These are phyloP conservation scores for Ectobius pallidus DNA, from an alignment of 2,888 invertebrate species.

Conservation along the genomic window DNA sequence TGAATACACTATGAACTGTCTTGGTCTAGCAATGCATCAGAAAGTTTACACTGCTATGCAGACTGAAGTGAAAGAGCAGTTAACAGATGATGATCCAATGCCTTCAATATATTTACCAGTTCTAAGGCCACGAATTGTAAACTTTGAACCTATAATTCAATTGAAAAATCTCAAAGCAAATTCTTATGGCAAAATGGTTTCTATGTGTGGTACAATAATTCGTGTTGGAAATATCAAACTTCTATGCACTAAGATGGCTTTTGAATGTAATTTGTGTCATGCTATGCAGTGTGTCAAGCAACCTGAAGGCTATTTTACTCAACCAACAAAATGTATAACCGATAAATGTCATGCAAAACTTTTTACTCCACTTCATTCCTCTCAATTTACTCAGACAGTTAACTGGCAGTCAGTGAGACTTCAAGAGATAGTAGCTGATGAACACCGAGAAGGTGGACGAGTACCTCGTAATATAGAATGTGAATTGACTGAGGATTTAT, in stretches of 20 bases:
- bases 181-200: conserved; percentile 78
- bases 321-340: conserved; percentile 64
- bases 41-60: conserved; percentile 48
- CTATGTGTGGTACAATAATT: conserved; percentile 84
- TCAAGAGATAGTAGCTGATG: conserved; percentile 76
- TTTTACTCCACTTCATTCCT: conserved; percentile 69
- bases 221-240: conserved; percentile 77
- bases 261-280: conserved; percentile 73
- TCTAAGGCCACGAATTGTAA: conserved; percentile 64
- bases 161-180: conserved; percentile 73
- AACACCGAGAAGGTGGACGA: conserved; percentile 70
- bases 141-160: conserved; percentile 70
- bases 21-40: conserved; percentile 83
- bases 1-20: conserved; percentile 67
- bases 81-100: conserved; percentile 50
- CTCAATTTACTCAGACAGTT: conserved; percentile 73
- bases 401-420: conserved; percentile 82
- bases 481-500: conserved; percentile 82
- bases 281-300: conserved; percentile 70
- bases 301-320: conserved; percentile 63
- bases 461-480: conserved; percentile 84
- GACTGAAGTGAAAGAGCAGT: conserved; percentile 44
- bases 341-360: conserved; percentile 62
- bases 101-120: conserved; percentile 51
- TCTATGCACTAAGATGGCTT: conserved; percentile 77